phyloP scores from a whole-genome alignment of 53 echinoderm and acorn worm species.

The Holothuria scabra region DNA sequence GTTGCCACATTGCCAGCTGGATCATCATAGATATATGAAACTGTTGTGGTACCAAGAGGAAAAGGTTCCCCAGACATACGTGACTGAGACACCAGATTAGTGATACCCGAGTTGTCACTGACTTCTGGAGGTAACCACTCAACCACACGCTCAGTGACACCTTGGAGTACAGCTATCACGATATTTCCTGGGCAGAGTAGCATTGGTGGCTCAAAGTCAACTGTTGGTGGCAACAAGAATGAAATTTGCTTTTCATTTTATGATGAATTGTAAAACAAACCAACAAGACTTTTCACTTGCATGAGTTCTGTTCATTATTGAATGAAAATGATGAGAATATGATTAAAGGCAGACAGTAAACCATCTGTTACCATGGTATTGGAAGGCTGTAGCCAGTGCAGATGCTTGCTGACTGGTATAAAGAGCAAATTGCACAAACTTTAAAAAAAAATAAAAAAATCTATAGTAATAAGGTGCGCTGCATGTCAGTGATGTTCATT shows the following conservation, averaged over 20 bases:
- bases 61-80: conserved; percentile 48
- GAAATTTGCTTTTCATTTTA: neutral
- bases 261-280: too few relatives aligned
- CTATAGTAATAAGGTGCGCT: too few relatives aligned
- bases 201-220: conserved; percentile 43
- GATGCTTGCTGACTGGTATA: too few relatives aligned
- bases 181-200: conserved; percentile 55
- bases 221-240: conserved; percentile 24
- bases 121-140: conserved; percentile 46
- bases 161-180: conserved; percentile 45
- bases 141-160: conserved; percentile 47
- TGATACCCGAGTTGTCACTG: conserved; percentile 71
- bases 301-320: too few relatives aligned
- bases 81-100: conserved; percentile 21
- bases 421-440: too few relatives aligned
- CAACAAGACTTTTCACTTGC: too few relatives aligned
- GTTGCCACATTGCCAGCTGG: conserved; percentile 49
- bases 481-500: too few relatives aligned
- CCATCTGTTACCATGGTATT: too few relatives aligned
- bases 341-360: too few relatives aligned
- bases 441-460: too few relatives aligned
- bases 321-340: too few relatives aligned
- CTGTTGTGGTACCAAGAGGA: conserved; percentile 58
- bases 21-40: conserved; percentile 58
- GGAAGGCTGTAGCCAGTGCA: too few relatives aligned